Evolutionary conservation across 2,888 invertebrate species (phyloP).

Genomic region (Aspidapion aeneum): DNA sequence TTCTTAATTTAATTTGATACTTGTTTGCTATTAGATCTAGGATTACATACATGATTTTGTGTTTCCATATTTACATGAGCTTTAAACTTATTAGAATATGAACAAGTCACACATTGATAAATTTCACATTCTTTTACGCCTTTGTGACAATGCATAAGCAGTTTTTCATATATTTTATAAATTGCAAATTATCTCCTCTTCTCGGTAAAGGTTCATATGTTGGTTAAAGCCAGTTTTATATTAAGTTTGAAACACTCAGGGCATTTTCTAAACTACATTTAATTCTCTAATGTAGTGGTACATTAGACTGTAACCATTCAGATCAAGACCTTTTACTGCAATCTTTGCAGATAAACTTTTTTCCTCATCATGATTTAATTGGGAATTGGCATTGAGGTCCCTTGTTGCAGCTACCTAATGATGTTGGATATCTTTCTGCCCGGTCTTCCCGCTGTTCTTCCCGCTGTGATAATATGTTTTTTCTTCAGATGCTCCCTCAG

Average conservation of each 20-base stretch:
- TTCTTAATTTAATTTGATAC: too few relatives aligned
- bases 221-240: neutral
- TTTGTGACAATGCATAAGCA: neutral
- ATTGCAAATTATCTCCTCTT: neutral
- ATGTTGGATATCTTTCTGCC: neutral
- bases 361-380: too few relatives aligned
- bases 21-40: neutral
- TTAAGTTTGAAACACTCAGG: neutral
- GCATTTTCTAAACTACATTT: neutral
- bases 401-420: too few relatives aligned
- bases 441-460: neutral
- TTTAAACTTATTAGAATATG: neutral
- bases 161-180: neutral
- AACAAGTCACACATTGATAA: neutral
- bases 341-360: neutral
- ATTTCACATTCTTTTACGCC: neutral
- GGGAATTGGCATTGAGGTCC: too few relatives aligned
- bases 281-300: neutral
- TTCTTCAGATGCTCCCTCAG: neutral
- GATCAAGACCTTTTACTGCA: neutral
- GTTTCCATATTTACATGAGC: too few relatives aligned
- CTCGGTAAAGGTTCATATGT: neutral
- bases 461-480: too few relatives aligned
- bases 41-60: neutral
- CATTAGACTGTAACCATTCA: neutral